Evolutionary conservation across 2,888 invertebrate genomes (phyloP).

Genomic region (Vesta saturnalis): DNA sequence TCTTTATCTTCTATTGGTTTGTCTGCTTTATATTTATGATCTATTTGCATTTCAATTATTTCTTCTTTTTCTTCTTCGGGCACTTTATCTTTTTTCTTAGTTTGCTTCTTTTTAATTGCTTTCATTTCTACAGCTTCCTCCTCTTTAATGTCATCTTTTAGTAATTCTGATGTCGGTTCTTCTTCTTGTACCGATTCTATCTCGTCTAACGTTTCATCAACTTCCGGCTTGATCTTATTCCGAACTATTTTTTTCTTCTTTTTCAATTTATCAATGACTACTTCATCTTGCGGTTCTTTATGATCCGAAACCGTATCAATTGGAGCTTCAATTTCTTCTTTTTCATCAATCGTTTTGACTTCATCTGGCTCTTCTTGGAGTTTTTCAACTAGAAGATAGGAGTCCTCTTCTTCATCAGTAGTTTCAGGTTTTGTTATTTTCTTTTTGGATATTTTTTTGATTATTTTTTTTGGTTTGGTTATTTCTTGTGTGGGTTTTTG

Average conservation of each 20-base stretch:
- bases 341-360: conserved; percentile 3
- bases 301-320: neutral
- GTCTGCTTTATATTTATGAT: neutral
- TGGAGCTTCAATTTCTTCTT: conserved; percentile 34
- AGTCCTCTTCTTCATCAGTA: neutral
- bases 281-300: conserved; percentile 13
- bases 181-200: no score
- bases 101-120: neutral
- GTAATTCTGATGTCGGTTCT: no score
- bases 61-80: neutral
- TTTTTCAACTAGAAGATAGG: neutral
- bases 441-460: conserved; percentile 13
- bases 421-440: neutral
- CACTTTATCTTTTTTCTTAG: neutral
- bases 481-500: conserved; percentile 23
- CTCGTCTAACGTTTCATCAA: no score
- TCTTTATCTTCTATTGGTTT: neutral
- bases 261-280: conserved; percentile 48
- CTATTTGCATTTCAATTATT: neutral
- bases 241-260: conserved; percentile 52
- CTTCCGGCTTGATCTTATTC: conserved; percentile 56
- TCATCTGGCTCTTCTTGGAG: neutral
- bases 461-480: conserved; percentile 17
- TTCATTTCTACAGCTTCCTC: conserved; percentile 15
- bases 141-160: no score